Evolutionary conservation across 1,140 invertebrate species (phyloP).

Genomic region (Drosophila rufa): DNA sequence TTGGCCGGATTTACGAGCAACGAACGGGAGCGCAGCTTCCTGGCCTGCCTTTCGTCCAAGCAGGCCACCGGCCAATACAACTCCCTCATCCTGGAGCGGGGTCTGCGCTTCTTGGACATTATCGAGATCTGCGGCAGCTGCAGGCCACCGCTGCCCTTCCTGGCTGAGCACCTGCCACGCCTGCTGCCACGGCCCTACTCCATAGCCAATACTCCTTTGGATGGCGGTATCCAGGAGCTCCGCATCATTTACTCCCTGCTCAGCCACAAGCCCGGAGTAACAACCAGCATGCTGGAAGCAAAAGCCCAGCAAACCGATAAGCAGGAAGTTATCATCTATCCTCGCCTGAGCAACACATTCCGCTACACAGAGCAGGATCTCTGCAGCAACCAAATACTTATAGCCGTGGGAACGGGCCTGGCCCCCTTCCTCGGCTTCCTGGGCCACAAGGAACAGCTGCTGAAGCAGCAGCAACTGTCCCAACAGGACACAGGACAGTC

Average conservation of each 20-base stretch:
- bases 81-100: conserved; percentile 58
- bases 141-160: conserved; percentile 87
- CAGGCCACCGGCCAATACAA: conserved; percentile 68
- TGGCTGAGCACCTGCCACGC: conserved; percentile 91
- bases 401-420: conserved; percentile 93
- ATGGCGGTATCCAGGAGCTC: conserved; percentile 84
- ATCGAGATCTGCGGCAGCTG: conserved; percentile 88
- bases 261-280: conserved; percentile 53
- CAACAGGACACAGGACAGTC: conserved; percentile 83
- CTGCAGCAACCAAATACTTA: conserved; percentile 89
- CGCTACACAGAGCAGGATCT: conserved; percentile 86
- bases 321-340: conserved; percentile 87
- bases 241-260: conserved; percentile 89
- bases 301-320: conserved; percentile 33
- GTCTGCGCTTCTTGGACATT: conserved; percentile 87
- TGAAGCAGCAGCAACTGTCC: not conserved
- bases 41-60: conserved; percentile 68
- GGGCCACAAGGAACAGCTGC: conserved; percentile 86
- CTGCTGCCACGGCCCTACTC: conserved; percentile 93
- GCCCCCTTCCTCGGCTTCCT: conserved; percentile 92
- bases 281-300: conserved; percentile 65
- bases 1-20: conserved; percentile 55
- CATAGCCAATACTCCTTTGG: conserved; percentile 89
- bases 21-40: conserved; percentile 49
- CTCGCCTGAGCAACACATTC: conserved; percentile 87